Conservation (phyloP, 2,797 vertebrate species). For the Anguilla megastoma region DNA sequence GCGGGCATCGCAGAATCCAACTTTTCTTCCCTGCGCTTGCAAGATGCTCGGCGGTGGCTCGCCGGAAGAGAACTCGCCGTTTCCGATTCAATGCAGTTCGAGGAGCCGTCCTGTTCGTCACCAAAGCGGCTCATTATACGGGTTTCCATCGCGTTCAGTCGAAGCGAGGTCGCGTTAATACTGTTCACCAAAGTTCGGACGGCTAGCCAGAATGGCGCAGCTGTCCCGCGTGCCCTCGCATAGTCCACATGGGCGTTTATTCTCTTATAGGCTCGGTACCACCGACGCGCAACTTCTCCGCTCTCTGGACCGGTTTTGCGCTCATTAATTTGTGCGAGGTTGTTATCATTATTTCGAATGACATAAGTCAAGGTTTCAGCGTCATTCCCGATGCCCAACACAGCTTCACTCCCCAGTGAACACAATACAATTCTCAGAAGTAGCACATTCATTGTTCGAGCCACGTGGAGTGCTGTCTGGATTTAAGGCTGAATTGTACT, state of each 20-base stretch:
- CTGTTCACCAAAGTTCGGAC: not conserved
- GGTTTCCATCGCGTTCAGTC: not conserved
- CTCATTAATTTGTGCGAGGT: not conserved
- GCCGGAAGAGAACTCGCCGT: not conserved
- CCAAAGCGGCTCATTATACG: not conserved
- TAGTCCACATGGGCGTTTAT: not conserved
- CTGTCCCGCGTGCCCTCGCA: not conserved
- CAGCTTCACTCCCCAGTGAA: not conserved
- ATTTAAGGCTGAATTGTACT: slow-evolving; percentile 44
- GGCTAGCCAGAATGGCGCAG: not conserved
- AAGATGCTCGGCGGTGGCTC: not conserved
- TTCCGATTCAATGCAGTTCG: not conserved
- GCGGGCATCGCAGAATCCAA: slow-evolving; percentile 5
- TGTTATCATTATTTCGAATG: not conserved
- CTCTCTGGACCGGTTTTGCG: not conserved
- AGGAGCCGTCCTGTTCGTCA: not conserved
- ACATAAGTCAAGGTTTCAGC: not conserved
- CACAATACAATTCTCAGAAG: not conserved
- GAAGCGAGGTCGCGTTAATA: not conserved
- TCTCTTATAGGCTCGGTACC: not conserved
- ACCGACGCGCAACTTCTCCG: not conserved
- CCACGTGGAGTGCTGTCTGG: slow-evolving; percentile 37
- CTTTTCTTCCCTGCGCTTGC: not conserved
- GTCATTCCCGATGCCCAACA: not conserved
- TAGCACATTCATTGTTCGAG: slow-evolving; percentile 27